phyloP scores from a whole-genome alignment of 1,140 invertebrate genomes.

The Panagrolaimus sp. region DNA sequence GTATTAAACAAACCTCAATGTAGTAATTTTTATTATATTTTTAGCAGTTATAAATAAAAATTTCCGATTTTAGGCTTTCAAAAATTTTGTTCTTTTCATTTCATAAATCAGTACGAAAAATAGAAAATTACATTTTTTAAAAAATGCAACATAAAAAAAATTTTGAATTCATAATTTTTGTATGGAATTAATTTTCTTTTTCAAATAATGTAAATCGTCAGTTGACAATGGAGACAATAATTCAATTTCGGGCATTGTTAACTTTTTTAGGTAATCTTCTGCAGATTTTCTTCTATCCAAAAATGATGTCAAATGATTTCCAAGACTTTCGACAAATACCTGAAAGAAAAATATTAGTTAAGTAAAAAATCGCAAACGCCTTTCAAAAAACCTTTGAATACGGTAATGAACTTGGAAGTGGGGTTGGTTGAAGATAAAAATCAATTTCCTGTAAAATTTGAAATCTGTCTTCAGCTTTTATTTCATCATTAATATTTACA shows the following conservation, averaged over 20 bases:
- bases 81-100: too few species aligned
- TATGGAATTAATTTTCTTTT: slow-evolving; percentile 3
- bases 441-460: neutral
- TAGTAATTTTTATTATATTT: too few species aligned
- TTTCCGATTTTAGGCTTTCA: too few species aligned
- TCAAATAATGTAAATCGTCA: neutral
- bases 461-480: neutral
- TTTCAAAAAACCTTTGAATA: neutral
- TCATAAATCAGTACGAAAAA: too few species aligned
- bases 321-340: neutral
- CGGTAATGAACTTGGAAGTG: neutral
- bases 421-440: slow-evolving; percentile 13
- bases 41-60: too few species aligned
- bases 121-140: too few species aligned
- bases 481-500: neutral
- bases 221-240: neutral
- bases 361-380: neutral
- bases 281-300: neutral
- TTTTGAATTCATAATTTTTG: too few species aligned
- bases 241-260: neutral
- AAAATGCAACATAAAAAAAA: too few species aligned
- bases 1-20: too few species aligned
- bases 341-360: neutral
- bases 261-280: neutral
- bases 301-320: neutral